A percentile compares a stretch with the other conserved stretches of the same genome.
phyloP scores from a whole-genome alignment of 2,113 vertebrate genomes.

The Edolisoma coerulescens region DNA sequence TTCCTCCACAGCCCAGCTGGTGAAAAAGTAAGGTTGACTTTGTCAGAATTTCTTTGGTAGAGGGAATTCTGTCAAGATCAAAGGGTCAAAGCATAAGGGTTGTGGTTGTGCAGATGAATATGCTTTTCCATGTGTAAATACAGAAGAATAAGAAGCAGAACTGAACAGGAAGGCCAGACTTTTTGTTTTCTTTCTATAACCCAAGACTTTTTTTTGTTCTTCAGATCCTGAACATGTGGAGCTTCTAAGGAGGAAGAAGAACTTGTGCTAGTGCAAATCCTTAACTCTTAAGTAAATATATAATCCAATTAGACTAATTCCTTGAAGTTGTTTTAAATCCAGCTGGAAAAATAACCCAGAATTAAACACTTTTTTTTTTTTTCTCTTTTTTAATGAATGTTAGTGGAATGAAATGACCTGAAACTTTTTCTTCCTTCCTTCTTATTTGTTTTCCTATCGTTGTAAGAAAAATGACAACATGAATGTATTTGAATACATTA shows the following conservation, averaged over 20 bases:
- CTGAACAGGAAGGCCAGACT: not conserved
- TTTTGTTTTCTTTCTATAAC: not conserved
- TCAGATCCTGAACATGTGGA: not conserved
- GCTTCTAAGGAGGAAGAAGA: not conserved
- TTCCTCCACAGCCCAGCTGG: not conserved
- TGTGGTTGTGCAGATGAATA: not conserved
- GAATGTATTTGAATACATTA: not conserved
- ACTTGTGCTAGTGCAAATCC: not conserved
- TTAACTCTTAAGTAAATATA: not conserved
- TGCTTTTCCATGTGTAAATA: not conserved
- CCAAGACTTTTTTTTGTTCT: not conserved
- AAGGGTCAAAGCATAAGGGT: not conserved
- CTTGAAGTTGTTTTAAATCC: not conserved
- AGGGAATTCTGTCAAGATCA: not conserved
- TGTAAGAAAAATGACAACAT: not conserved
- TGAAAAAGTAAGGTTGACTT: not conserved
- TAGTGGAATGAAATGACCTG: not conserved
- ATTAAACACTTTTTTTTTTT: not conserved
- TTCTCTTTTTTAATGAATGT: not conserved
- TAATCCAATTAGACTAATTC: not conserved
- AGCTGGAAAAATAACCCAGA: not conserved
- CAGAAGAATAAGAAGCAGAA: not conserved
- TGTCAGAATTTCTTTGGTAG: not conserved
- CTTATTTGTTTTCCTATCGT: not conserved
- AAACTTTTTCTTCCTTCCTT: not conserved